Conservation (phyloP, 1,140 invertebrate species). For the Procambarus virginalis region DNA sequence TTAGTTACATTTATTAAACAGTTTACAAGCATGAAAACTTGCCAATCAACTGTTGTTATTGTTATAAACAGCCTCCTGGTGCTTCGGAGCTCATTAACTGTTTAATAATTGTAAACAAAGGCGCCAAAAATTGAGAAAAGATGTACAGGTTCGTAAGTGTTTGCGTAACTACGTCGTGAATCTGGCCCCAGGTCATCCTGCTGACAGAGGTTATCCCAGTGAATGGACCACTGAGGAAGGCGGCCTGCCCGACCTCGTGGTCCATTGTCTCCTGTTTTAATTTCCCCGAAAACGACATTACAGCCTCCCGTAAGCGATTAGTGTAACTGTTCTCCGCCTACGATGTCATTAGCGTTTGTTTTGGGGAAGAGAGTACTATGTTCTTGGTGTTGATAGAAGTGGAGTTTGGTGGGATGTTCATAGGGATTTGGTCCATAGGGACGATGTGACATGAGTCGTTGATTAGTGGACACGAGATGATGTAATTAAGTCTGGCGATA, state of each 20-base stretch:
- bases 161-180: no score
- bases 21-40: no score
- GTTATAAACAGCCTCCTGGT: no score
- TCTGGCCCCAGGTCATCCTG: no score
- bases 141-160: no score
- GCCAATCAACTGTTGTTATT: no score
- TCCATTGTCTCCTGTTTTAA: not conserved
- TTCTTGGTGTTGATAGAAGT: not conserved
- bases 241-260: not conserved
- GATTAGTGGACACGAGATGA: not conserved
- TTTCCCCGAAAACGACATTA: not conserved
- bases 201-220: no score
- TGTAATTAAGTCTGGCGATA: not conserved
- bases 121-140: no score
- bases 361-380: not conserved
- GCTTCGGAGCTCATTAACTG: no score
- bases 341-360: not conserved
- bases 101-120: no score
- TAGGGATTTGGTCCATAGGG: not conserved
- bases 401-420: not conserved
- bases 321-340: not conserved
- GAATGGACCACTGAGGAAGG: no score
- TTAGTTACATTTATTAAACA: no score
- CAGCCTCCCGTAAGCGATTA: not conserved
- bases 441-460: not conserved